Evolutionary conservation across 1,140 invertebrate species (phyloP).

Genomic region (Hyposmocoma kahamanoa): DNA sequence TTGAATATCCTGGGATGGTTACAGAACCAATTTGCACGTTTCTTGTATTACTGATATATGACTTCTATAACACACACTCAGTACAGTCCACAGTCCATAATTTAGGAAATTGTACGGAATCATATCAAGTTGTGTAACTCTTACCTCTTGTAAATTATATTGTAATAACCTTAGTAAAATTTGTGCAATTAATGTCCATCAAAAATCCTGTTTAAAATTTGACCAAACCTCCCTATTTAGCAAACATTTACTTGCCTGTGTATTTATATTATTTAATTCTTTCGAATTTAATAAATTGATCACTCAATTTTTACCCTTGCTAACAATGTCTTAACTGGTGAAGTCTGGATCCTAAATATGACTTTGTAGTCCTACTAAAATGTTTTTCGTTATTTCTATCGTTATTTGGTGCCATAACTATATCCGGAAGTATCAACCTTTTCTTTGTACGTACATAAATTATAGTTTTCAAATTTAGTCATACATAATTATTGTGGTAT

Average conservation of each 20-base stretch:
- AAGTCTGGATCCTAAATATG: slow-evolving; percentile 16
- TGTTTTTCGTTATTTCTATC: slow-evolving; percentile 15
- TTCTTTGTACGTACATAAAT: too few species aligned
- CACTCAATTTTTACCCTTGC: slow-evolving; percentile 27
- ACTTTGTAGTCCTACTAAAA: slow-evolving; percentile 1
- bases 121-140: slow-evolving; percentile 29
- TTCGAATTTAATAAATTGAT: slow-evolving; percentile 8
- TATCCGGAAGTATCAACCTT: too few species aligned
- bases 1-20: slow-evolving; percentile 46
- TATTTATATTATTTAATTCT: slow-evolving; percentile 6
- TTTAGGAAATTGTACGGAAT: slow-evolving; percentile 14
- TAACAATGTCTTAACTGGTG: slow-evolving; percentile 56
- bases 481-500: background rate
- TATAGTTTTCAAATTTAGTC: background rate
- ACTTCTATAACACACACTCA: slow-evolving; percentile 8
- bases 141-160: slow-evolving; percentile 3
- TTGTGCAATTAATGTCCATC: slow-evolving; percentile 5
- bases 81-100: slow-evolving; percentile 6
- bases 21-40: slow-evolving; percentile 42
- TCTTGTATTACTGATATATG: slow-evolving; percentile 20
- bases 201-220: background rate
- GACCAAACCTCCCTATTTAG: background rate
- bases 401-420: slow-evolving; percentile 36
- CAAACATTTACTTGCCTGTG: background rate
- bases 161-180: slow-evolving; percentile 2